Evolutionary conservation across 2,113 vertebrate species (phyloP).

Genomic region (Zonotrichia leucophrys): DNA sequence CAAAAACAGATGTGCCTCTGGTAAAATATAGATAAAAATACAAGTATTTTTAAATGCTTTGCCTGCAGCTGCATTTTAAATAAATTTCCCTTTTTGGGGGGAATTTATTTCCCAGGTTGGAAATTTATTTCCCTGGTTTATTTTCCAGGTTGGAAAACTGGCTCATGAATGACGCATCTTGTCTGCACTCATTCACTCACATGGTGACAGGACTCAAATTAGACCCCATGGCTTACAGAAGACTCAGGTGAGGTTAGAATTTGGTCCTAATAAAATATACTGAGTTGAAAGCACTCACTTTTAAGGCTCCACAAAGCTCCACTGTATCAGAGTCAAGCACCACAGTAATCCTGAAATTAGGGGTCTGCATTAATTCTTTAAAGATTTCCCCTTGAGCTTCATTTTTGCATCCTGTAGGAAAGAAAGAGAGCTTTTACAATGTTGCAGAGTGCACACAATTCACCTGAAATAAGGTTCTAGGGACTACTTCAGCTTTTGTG

Average conservation of each 20-base stretch:
- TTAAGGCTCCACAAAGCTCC: conserved; percentile 87
- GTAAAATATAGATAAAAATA: neutral
- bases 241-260: neutral
- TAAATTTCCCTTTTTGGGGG: neutral
- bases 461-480: neutral
- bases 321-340: conserved; percentile 82
- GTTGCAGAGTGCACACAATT: neutral
- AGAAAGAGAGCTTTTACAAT: neutral
- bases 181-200: neutral
- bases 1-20: neutral
- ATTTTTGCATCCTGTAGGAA: conserved; percentile 78
- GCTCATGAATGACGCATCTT: neutral
- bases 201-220: neutral
- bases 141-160: neutral
- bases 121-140: neutral
- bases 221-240: neutral
- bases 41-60: neutral
- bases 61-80: neutral
- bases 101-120: neutral
- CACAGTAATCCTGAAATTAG: conserved; percentile 84
- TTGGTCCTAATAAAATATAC: neutral
- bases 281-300: conserved; percentile 69
- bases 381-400: conserved; percentile 75
- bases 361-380: conserved; percentile 85
- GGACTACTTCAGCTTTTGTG: neutral